These are phyloP conservation scores for Perdix hodgsoniae DNA, from an alignment of 2,797 vertebrate genomes.

Conservation along the genomic window DNA sequence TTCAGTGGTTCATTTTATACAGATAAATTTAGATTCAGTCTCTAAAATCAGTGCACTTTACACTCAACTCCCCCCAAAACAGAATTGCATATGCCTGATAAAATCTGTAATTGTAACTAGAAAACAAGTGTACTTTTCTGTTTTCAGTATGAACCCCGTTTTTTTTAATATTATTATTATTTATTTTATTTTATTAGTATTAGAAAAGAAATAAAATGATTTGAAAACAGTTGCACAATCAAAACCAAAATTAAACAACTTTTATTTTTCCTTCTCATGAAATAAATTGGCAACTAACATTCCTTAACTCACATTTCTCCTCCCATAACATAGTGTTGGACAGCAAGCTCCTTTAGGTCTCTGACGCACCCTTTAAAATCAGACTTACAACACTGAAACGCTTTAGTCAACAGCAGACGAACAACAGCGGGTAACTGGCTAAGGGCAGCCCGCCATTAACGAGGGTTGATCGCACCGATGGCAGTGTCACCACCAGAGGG, in stretches of 20 bases:
- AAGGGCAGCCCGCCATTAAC: not conserved
- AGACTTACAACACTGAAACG: not conserved
- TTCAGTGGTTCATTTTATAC: not conserved
- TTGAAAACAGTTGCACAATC: not conserved
- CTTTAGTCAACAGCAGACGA: not conserved
- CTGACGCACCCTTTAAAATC: not conserved
- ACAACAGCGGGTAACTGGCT: not conserved
- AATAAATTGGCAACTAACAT: not conserved
- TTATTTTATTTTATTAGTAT: too few relatives aligned
- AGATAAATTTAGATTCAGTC: not conserved
- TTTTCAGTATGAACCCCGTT: not conserved
- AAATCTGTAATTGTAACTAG: not conserved
- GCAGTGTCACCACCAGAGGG: constrained; percentile 9
- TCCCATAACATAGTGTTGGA: not conserved
- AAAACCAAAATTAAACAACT: not conserved
- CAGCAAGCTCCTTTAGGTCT: not conserved
- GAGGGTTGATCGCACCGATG: not conserved
- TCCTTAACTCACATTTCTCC: not conserved
- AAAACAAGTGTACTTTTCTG: not conserved
- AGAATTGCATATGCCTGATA: not conserved
- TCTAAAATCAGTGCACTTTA: not conserved
- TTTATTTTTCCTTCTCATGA: not conserved
- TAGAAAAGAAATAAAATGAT: not conserved
- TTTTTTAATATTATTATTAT: not conserved
- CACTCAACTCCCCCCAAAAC: not conserved